Percentiles rank a stretch among this genome's conserved stretches.
These are phyloP conservation scores for Megaceryle maxima DNA, from an alignment of 2,113 vertebrate species.

Conservation along the genomic window DNA sequence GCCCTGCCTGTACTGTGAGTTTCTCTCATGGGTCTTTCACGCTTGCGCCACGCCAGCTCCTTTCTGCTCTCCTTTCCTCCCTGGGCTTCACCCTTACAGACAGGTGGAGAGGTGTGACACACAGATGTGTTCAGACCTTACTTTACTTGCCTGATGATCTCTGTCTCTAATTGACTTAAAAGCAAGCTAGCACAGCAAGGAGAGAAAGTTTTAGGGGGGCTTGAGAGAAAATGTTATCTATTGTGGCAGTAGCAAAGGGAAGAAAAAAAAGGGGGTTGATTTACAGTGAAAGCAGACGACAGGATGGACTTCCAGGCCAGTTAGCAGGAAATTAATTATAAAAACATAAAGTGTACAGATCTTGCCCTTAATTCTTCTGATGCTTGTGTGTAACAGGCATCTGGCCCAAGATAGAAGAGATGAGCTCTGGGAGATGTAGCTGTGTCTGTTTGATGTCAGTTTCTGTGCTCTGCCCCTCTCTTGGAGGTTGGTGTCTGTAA, in stretches of 20 bases:
- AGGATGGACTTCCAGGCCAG: background rate
- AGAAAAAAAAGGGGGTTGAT: background rate
- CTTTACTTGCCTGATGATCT: background rate
- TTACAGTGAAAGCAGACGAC: background rate
- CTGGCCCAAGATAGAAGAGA: background rate
- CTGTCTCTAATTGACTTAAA: background rate
- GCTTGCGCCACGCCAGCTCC: background rate
- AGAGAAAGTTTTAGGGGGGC: background rate
- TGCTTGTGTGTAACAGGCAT: background rate
- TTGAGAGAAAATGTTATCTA: background rate
- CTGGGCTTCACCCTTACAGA: background rate
- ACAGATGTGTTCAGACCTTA: background rate
- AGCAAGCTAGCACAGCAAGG: background rate
- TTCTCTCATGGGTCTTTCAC: background rate
- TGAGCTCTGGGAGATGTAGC: background rate
- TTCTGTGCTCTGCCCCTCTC: background rate
- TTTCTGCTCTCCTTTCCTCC: background rate
- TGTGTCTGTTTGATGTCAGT: background rate
- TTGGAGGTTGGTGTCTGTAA: background rate
- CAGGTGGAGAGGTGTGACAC: background rate
- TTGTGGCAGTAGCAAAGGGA: background rate
- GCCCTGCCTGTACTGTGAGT: background rate
- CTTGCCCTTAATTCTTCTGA: background rate
- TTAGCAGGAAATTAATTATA: background rate
- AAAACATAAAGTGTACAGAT: background rate